Evolutionary conservation across 2,797 vertebrate genomes (phyloP), one percentile per base, ranked within the genome.

Genomic region (Neomorphus geoffroyi): DNA sequence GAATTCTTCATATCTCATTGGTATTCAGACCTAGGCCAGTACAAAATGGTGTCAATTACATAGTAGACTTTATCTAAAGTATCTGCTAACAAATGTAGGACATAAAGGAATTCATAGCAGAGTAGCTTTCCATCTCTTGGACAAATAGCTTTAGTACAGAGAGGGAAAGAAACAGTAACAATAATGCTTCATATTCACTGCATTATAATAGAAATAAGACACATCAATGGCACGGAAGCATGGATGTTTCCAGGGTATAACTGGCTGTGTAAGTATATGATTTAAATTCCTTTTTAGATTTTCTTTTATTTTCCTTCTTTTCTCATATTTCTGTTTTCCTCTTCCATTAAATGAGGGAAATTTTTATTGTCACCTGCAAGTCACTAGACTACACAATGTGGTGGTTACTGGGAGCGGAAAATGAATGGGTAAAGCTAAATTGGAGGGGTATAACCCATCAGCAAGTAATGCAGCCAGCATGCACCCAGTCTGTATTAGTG

Each of bases 71-170:
- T 60, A 91, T 41, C 23, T 90, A 69, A 84, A 83, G 61, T 83
- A 90, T 96, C 70, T 74, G 43, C 10, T 92, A 88, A 82, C 61
- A 89, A 77, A 85, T 65, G 61, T 51, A 85, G 43, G 69, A 62
- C 60, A 43, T 57, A 90, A 86, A 66, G 65, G 39, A 93, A 92
- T 69, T 72, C 57, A 51, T 35, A 90, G 62, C 43, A 69, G 10
- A 10, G 32, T 37, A 75, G 73, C 0, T 3, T 54, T 46, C n/a
- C 27, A 14, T 65, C 50, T 72, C 58, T 37, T 17, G 22, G 65
- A 92, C 21, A 78, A 69, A 92, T 64, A 77, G 22, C 26, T 90
- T 13, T n/a, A 51, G 39, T 24, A 62, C 5, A n/a, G 23, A 28
- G 14, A 91, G 16, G 13, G 27, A 67, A 88, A 80, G 16, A 72